phyloP scores from a whole-genome alignment of 2,888 invertebrate genomes.

The Apamea epomidion region DNA sequence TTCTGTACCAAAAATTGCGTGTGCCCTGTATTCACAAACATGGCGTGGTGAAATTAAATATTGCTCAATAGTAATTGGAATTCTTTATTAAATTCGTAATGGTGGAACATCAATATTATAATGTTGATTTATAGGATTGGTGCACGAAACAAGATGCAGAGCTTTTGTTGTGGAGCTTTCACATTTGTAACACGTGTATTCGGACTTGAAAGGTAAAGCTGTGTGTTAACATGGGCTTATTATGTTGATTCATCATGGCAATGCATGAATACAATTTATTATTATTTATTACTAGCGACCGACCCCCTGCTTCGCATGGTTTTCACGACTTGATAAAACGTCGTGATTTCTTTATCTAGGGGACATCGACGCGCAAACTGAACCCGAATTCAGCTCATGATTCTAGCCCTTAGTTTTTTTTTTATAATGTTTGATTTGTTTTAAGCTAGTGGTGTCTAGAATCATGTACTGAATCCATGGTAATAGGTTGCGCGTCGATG shows the following conservation, averaged over 20 bases:
- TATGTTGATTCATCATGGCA: background rate
- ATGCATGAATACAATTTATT: background rate
- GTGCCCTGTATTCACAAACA: conserved; percentile 25
- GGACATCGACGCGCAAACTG: background rate
- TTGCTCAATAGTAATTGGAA: conserved; percentile 52
- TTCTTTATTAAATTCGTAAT: conserved; percentile 35
- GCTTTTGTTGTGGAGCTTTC: conserved; percentile 17
- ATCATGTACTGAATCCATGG: no score
- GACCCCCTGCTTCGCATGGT: background rate
- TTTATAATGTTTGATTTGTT: no score
- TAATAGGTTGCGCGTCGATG: no score
- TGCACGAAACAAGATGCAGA: conserved; percentile 37
- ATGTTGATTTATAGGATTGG: conserved; percentile 26
- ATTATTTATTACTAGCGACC: background rate
- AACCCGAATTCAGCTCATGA: background rate
- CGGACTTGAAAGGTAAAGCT: background rate
- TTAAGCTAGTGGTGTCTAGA: no score
- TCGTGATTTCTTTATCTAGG: background rate
- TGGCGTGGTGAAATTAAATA: conserved; percentile 41
- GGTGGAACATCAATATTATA: conserved; percentile 13
- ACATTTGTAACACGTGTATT: conserved; percentile 1
- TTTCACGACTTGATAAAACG: background rate
- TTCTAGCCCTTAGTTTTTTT: no score
- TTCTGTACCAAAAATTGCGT: conserved; percentile 50
- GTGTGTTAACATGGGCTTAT: background rate